Base-by-base conservation (phyloP, 2,797 vertebrate genomes). In the Lindbergichthys nudifrons region DNA sequence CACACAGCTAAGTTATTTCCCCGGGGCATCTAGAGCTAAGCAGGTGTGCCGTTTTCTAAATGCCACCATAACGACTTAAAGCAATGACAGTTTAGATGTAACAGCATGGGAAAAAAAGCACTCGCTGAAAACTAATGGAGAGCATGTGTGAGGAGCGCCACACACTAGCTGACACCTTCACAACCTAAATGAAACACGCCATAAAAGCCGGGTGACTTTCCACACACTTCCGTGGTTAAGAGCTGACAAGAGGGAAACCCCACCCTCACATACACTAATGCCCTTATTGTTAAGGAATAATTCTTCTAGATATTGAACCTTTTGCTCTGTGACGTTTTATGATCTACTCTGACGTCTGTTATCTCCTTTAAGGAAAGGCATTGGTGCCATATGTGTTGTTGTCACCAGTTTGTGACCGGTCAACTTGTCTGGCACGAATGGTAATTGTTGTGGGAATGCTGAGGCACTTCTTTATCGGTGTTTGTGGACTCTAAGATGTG, bases 171-270 rank as follows among this genome's bases (percentile, higher is more conserved):
- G 80, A 89, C 83, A 77, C 80, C 65, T 71, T 70, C 69, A 23
- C 69, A 84, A 65, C 73, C 77, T 79, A 90, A 92, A 93, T 92
- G 90, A 92, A 93, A 92, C 91, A 93, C 92, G 7, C 86, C 77
- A 78, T 93, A 88, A 93, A 93, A 88, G 60, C 52, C 12, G 71
- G 39, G 63, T 32, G 72, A 80, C 45, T 83, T 87, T 82, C 76
- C 19, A 54, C 68, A 77, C 65, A 75, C 66, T 77, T 83, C 43
- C 19, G 21, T 7, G 61, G 77, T 73, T 79, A 70, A 70, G 48
- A 39, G 23, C 63, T 60, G 64, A 69, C 56, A 57, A 42, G 21
- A 43, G 51, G 36, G 74, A 79, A 71, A 66, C 42, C 59, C 41
- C 71, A 66, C 66, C 46, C 53, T 56, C 41, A 23, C 12, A 53